Conservation (phyloP, 2,888 invertebrate genomes). For the Melanotus villosus region DNA sequence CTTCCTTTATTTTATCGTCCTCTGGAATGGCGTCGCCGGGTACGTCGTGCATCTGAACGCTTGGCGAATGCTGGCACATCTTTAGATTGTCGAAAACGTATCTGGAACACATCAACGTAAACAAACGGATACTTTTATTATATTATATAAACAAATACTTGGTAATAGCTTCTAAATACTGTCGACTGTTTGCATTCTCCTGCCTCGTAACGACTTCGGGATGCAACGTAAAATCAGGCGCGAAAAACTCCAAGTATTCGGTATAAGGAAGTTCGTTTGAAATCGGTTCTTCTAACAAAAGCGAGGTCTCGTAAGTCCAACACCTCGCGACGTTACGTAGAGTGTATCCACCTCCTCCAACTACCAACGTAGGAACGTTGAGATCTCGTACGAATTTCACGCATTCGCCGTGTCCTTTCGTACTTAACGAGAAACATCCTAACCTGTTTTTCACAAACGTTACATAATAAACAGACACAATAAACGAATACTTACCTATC, state of each 20-base stretch:
- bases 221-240: constrained; percentile 96
- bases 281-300: constrained; percentile 93
- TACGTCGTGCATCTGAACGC: constrained; percentile 97
- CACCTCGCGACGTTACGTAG: constrained; percentile 97
- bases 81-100: constrained; percentile 94
- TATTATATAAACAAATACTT: constrained; percentile 64
- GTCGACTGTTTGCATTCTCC: constrained; percentile 96
- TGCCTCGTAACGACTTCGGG: constrained; percentile 90
- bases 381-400: constrained; percentile 95
- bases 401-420: constrained; percentile 97
- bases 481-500: constrained; percentile 72
- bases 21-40: constrained; percentile 86
- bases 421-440: constrained; percentile 96
- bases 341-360: constrained; percentile 87
- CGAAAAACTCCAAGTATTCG: constrained; percentile 97
- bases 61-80: constrained; percentile 93
- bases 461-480: background rate
- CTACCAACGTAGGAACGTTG: constrained; percentile 84
- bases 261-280: constrained; percentile 96
- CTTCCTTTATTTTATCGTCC: constrained; percentile 80
- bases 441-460: constrained; percentile 69
- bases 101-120: constrained; percentile 59
- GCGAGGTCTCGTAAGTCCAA: constrained; percentile 98
- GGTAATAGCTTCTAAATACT: constrained; percentile 93
- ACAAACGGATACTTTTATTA: too few species aligned